phyloP scores from a whole-genome alignment of 2,113 vertebrate species.

The Cyrtonyx montezumae region DNA sequence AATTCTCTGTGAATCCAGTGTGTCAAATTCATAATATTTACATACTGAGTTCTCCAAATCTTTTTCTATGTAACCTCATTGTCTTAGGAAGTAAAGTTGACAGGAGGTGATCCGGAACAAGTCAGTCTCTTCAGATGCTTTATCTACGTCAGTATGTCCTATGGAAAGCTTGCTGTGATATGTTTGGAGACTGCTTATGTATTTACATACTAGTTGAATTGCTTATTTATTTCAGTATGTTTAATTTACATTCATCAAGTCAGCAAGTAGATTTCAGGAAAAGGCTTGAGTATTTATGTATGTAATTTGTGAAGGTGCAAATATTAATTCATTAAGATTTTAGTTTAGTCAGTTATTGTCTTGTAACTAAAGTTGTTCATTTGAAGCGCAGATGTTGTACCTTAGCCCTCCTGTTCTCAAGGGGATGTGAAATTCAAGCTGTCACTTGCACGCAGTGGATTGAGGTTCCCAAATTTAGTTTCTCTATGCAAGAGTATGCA shows the following conservation, averaged over 20 bases:
- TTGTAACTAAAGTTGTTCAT: not conserved
- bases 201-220: accelerated
- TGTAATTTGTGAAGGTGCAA: not conserved
- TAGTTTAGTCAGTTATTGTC: not conserved
- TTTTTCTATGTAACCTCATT: not conserved
- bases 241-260: not conserved
- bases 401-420: not conserved
- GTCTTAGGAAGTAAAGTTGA: not conserved
- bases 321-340: not conserved
- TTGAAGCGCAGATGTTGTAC: not conserved
- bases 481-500: not conserved
- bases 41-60: not conserved
- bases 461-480: constrained; percentile 23
- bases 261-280: not conserved
- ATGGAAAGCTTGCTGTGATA: not conserved
- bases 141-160: not conserved
- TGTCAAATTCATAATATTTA: not conserved
- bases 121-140: not conserved
- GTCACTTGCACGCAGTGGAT: not conserved
- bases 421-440: not conserved
- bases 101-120: not conserved
- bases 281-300: not conserved
- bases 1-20: not conserved
- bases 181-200: not conserved
- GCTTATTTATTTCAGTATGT: accelerated